Conservation (phyloP, 2,797 vertebrate genomes). For the Gadopsis bispinosus region DNA sequence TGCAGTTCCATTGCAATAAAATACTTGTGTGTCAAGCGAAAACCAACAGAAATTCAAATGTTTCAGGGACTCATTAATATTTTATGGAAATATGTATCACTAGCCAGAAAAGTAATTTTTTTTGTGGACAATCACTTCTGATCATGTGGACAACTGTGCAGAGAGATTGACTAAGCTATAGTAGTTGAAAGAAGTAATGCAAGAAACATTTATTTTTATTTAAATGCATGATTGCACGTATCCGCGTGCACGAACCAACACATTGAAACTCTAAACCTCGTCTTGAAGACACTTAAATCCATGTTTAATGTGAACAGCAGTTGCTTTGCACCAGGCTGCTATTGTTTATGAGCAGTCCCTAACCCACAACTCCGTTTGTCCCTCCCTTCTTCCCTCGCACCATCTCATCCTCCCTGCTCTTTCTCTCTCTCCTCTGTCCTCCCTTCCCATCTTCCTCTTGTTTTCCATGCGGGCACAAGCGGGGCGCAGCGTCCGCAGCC, state of each 20-base stretch:
- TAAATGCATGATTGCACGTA: not conserved
- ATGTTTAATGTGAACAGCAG: conserved; percentile 25
- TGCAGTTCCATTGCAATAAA: conserved; percentile 12
- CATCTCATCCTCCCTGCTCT: conserved; percentile 41
- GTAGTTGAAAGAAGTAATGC: not conserved
- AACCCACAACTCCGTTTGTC: conserved; percentile 35
- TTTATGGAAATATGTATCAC: conserved; percentile 13
- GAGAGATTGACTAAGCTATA: not conserved
- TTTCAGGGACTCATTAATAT: conserved; percentile 29
- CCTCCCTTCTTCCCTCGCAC: conserved; percentile 39
- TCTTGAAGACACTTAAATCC: conserved; percentile 32
- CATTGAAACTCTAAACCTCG: conserved; percentile 1
- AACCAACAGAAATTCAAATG: conserved; percentile 25
- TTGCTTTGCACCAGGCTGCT: conserved; percentile 37
- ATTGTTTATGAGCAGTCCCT: conserved; percentile 52
- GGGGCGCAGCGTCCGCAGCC: conserved; percentile 65
- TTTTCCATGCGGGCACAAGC: conserved; percentile 80
- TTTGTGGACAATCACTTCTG: not conserved
- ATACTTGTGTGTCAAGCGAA: conserved; percentile 37
- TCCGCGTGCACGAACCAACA: not conserved
- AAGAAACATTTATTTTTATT: not conserved
- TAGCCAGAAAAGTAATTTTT: not conserved
- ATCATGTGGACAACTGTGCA: not conserved
- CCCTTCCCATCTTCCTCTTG: conserved; percentile 80
- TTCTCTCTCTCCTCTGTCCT: conserved; percentile 45